phyloP scores from a whole-genome alignment of 2,888 invertebrate genomes.

The Linnaemya tessellans region DNA sequence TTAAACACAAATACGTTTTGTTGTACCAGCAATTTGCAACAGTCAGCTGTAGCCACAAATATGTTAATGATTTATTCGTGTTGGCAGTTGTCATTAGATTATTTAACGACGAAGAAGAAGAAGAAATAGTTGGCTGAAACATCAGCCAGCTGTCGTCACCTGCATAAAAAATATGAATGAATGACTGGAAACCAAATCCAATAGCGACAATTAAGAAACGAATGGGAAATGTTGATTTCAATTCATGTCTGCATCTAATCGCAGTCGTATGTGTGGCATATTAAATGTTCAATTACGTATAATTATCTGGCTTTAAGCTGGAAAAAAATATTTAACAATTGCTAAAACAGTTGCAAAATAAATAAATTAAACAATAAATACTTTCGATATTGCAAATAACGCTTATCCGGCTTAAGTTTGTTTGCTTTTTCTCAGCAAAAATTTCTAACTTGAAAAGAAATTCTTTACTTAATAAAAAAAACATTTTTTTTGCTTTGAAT shows the following conservation, averaged over 20 bases:
- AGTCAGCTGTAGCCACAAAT: slow-evolving; percentile 31
- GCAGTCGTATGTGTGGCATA: slow-evolving; percentile 27
- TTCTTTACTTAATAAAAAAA: not conserved
- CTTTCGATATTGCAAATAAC: slow-evolving; percentile 30
- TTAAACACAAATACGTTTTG: slow-evolving; percentile 7
- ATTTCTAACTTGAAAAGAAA: not conserved
- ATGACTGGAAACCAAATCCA: slow-evolving; percentile 36
- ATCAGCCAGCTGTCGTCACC: slow-evolving; percentile 32
- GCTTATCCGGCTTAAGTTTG: slow-evolving; percentile 38
- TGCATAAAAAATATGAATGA: slow-evolving; percentile 36
- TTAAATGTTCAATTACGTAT: slow-evolving; percentile 61
- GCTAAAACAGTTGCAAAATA: slow-evolving; percentile 12
- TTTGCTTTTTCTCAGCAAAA: not conserved
- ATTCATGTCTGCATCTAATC: slow-evolving; percentile 12
- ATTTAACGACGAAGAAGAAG: slow-evolving; percentile 8
- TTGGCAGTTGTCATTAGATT: slow-evolving; percentile 54
- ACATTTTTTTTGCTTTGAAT: no score
- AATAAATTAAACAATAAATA: slow-evolving; percentile 39
- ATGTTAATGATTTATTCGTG: slow-evolving; percentile 66
- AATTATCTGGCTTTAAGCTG: slow-evolving; percentile 61
- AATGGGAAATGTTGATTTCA: slow-evolving; percentile 30
- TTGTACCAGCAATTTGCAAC: not conserved
- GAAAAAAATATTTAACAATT: not conserved
- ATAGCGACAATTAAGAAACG: slow-evolving; percentile 50
- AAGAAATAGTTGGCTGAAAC: slow-evolving; percentile 32